These are phyloP conservation scores for Sitta europaea DNA, from an alignment of 2,113 vertebrate species.

Conservation along the genomic window DNA sequence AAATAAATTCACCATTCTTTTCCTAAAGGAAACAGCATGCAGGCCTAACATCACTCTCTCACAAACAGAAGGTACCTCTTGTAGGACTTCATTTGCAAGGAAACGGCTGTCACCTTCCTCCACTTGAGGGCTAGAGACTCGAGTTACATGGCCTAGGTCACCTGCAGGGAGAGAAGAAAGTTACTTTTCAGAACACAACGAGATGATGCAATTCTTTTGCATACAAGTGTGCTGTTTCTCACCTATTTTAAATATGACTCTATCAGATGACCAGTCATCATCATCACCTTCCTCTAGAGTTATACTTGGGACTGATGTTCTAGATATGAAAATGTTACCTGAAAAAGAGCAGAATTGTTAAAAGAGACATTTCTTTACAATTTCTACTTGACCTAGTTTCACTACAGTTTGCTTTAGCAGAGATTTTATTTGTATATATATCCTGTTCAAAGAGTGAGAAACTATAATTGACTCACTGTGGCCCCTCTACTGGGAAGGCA, in stretches of 20 bases:
- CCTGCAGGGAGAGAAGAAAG: slow-evolving; percentile 68
- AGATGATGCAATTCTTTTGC: neutral
- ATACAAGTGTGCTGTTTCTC: neutral
- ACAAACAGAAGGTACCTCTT: slow-evolving; percentile 80
- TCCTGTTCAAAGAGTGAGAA: neutral
- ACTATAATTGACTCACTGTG: neutral
- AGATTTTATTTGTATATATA: neutral
- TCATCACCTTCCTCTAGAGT: slow-evolving; percentile 88
- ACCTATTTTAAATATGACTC: slow-evolving; percentile 95
- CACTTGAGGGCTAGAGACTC: slow-evolving; percentile 91
- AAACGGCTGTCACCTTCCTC: slow-evolving; percentile 97
- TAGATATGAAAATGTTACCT: slow-evolving; percentile 98
- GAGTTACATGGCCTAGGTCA: slow-evolving; percentile 95
- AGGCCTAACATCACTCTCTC: neutral
- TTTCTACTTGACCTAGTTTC: neutral
- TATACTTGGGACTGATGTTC: slow-evolving; percentile 76
- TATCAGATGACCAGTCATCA: slow-evolving; percentile 83
- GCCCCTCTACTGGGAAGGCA: slow-evolving; percentile 7
- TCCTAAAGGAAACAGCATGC: neutral
- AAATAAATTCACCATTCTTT: neutral
- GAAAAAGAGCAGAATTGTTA: neutral
- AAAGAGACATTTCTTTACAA: neutral
- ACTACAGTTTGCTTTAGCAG: neutral
- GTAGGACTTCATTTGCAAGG: slow-evolving; percentile 94
- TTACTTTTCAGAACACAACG: neutral